A percentile compares a stretch with the other conserved stretches of the same genome.
Evolutionary conservation across 2,888 invertebrate genomes (phyloP).

Genomic region (Lissonota sp.): DNA sequence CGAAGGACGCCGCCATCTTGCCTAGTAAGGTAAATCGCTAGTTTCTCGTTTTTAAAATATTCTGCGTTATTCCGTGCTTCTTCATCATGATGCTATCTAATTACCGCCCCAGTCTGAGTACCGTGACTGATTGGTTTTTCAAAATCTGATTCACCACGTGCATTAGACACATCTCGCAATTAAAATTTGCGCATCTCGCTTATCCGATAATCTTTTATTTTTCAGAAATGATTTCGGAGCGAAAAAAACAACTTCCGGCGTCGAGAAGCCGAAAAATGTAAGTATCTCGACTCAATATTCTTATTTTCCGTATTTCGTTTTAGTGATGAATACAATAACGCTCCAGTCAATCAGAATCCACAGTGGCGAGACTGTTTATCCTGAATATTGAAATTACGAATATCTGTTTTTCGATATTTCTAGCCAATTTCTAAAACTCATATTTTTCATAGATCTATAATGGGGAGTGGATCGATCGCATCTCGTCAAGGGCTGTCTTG

Average conservation of each 20-base stretch:
- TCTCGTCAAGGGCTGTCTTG: too few species aligned
- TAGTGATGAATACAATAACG: slow-evolving; percentile 74
- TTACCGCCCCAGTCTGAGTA: slow-evolving; percentile 81
- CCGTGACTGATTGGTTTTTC: slow-evolving; percentile 77
- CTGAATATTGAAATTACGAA: not conserved
- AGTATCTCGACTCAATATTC: not conserved
- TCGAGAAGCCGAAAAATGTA: not conserved
- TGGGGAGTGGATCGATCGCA: too few species aligned
- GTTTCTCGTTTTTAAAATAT: not conserved
- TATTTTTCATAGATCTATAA: too few species aligned
- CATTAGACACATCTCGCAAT: not conserved
- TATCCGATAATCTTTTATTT: slow-evolving; percentile 1
- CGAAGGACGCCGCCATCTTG: not conserved
- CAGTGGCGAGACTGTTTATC: slow-evolving; percentile 72
- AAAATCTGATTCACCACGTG: slow-evolving; percentile 57
- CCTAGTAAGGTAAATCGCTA: slow-evolving; percentile 32
- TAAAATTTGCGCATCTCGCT: not conserved
- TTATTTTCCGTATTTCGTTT: not conserved
- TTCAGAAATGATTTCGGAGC: slow-evolving; percentile 26
- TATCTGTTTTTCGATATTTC: slow-evolving; percentile 54
- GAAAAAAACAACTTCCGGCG: not conserved
- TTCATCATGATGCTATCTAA: slow-evolving; percentile 71
- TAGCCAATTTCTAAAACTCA: not conserved
- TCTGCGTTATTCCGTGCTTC: not conserved
- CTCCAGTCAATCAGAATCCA: slow-evolving; percentile 77